Conservation (phyloP, 2,797 vertebrate species). For the Smutsia temminckii region DNA sequence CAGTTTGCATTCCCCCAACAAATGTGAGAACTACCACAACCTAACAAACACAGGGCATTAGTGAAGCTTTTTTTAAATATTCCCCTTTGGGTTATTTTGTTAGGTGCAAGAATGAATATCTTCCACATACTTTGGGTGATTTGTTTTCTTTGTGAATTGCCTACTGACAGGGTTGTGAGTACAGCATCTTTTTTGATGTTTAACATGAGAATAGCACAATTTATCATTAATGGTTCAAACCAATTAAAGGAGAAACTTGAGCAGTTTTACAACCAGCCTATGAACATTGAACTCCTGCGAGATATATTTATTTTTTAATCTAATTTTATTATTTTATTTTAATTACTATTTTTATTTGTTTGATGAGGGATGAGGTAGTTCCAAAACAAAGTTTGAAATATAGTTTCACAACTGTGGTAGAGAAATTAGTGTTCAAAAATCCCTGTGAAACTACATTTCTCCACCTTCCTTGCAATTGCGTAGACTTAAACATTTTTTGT, state of each 20-base stretch:
- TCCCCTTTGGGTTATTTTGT: background rate
- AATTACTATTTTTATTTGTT: background rate
- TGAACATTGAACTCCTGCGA: no score
- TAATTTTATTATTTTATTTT: no score
- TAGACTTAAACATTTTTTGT: background rate
- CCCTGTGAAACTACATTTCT: background rate
- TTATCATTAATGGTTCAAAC: no score
- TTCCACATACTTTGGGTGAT: background rate
- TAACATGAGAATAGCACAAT: no score
- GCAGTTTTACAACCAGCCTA: no score
- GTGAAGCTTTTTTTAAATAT: background rate
- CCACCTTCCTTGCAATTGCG: background rate
- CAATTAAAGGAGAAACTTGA: no score
- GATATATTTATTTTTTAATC: no score
- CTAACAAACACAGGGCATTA: background rate
- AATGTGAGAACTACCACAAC: background rate
- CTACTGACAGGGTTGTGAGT: fast-evolving
- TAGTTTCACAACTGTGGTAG: background rate
- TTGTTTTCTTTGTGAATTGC: background rate
- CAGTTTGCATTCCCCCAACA: background rate
- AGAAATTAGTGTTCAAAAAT: background rate
- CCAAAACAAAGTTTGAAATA: background rate
- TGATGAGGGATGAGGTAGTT: background rate
- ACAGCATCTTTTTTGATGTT: background rate
- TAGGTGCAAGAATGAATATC: background rate